These are phyloP conservation scores for human (Homo sapiens) DNA, from an alignment of 2,113 vertebrate species.

Conservation along the genomic window GRCh38 chr19:18271501-18272000, in stretches of 20 bases:
- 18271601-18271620: neutral
- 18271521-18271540: neutral
- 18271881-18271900: too few species aligned
- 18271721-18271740: neutral
- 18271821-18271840: too few species aligned
- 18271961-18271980: too few species aligned
- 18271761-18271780: neutral
- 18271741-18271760: neutral
- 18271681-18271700: neutral
- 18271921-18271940: too few species aligned
- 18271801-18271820: too few species aligned
- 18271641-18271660: neutral
- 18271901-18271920: too few species aligned
- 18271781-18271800: neutral
- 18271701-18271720: neutral
- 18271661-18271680: neutral
- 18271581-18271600: neutral
- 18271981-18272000: too few species aligned
- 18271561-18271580: neutral
- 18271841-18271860: too few species aligned
- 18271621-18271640: neutral
- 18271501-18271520: too few species aligned
- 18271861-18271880: too few species aligned
- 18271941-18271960: too few species aligned
- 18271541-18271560: neutral